A percentile compares a stretch with the other conserved stretches of the same genome.
Conservation (phyloP, 2,113 vertebrate species). For the Erythrocercus mccallii region DNA sequence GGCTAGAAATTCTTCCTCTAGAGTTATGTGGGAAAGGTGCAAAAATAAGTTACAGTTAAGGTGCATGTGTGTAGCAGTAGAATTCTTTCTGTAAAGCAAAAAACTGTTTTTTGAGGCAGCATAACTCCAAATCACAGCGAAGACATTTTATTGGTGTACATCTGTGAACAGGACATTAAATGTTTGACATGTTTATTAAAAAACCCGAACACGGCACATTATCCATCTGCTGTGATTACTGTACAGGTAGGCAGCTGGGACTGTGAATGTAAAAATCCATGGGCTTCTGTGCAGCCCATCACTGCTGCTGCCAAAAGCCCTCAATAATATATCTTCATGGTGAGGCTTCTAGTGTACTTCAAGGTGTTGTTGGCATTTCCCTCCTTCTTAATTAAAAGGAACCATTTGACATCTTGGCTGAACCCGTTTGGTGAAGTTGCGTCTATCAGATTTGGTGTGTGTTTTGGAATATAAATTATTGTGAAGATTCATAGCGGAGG, state of each 20-base stretch:
- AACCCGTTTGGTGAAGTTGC: not conserved
- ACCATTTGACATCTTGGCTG: not conserved
- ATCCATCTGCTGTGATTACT: conserved; percentile 54
- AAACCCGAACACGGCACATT: conserved; percentile 9
- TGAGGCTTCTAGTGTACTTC: not conserved
- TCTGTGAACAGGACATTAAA: conserved; percentile 29
- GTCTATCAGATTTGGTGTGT: not conserved
- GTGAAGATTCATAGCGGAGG: not conserved
- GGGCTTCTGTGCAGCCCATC: not conserved
- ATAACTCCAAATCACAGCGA: not conserved
- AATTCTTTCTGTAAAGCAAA: not conserved
- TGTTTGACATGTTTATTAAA: conserved; percentile 58
- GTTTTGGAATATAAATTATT: not conserved
- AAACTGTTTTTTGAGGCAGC: not conserved
- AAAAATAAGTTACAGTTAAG: not conserved
- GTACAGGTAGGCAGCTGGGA: conserved; percentile 43
- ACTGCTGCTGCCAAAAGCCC: not conserved
- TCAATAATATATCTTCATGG: not conserved
- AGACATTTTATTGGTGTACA: conserved; percentile 21
- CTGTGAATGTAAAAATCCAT: not conserved
- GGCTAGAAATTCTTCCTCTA: not conserved
- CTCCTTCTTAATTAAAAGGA: conserved; percentile 14
- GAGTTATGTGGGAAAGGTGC: accelerated
- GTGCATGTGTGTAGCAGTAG: not conserved
- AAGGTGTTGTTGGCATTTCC: not conserved